phyloP scores from a whole-genome alignment of 2,888 invertebrate species.

The Seira ritae region DNA sequence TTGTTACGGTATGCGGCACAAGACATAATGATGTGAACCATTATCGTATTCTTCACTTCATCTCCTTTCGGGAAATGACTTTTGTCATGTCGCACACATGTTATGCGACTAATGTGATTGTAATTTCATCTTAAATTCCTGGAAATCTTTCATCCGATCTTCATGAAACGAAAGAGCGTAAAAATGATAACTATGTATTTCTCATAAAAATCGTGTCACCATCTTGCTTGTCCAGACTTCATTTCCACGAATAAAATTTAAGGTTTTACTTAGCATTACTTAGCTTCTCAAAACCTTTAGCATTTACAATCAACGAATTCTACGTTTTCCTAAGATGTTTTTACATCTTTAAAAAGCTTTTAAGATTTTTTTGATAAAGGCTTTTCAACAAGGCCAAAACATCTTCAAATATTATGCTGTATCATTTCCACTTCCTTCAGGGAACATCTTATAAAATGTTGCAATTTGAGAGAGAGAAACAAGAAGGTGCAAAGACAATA shows the following conservation, averaged over 20 bases:
- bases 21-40: background rate
- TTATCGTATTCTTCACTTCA: background rate
- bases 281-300: too few relatives aligned
- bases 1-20: background rate
- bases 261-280: too few relatives aligned
- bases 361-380: background rate
- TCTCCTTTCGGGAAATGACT: background rate
- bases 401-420: background rate
- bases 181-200: background rate
- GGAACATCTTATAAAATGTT: background rate
- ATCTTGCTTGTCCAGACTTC: too few relatives aligned
- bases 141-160: conserved; percentile 21
- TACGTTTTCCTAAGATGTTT: too few relatives aligned
- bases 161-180: background rate
- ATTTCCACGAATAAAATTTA: too few relatives aligned
- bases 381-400: background rate
- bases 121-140: conserved; percentile 10
- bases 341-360: background rate
- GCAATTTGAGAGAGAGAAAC: background rate
- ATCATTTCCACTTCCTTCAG: conserved; percentile 2
- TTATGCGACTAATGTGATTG: conserved; percentile 11
- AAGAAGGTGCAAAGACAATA: background rate
- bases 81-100: conserved; percentile 18
- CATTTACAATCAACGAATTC: too few relatives aligned
- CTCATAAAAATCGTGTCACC: background rate